Conservation (phyloP, 30 jellyfish, hydroid and myxozoan species). For the Aurelia coerulea region DNA sequence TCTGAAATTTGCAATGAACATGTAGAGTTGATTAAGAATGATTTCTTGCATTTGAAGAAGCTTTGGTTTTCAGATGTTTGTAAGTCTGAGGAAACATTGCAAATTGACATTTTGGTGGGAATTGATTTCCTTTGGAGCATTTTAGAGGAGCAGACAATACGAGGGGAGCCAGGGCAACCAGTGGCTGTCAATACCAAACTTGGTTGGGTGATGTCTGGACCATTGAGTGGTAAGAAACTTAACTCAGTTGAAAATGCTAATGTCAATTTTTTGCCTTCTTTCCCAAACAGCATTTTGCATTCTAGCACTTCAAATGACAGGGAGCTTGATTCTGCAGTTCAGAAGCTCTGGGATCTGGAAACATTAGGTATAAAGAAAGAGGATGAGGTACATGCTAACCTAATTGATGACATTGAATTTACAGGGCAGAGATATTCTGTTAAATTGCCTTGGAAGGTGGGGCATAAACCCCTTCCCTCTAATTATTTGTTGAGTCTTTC, state of each 20-base stretch:
- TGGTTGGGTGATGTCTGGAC: slow-evolving; percentile 34
- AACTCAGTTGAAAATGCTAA: slow-evolving; percentile 11
- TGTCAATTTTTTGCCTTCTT: neutral
- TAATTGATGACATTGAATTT: slow-evolving; percentile 42
- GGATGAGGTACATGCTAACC: slow-evolving; percentile 41
- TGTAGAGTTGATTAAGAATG: slow-evolving; percentile 13
- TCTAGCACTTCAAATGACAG: neutral
- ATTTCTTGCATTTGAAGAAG: no score
- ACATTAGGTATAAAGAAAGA: slow-evolving; percentile 53
- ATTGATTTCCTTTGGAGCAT: no score
- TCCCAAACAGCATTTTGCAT: no score
- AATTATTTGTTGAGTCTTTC: slow-evolving; percentile 15
- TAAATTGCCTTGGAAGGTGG: slow-evolving; percentile 70
- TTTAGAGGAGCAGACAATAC: no score
- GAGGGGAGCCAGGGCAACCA: slow-evolving; percentile 58
- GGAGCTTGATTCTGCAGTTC: slow-evolving; percentile 13
- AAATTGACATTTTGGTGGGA: no score
- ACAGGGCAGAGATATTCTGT: slow-evolving; percentile 65
- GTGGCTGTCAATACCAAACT: slow-evolving; percentile 35
- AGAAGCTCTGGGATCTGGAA: slow-evolving; percentile 58
- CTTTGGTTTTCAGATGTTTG: no score
- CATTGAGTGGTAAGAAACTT: slow-evolving; percentile 16
- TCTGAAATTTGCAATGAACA: no score
- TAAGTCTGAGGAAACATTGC: no score
- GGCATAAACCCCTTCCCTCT: slow-evolving; percentile 63